Conservation (phyloP, 2,113 vertebrate species). For the Halcyon malimbica region DNA sequence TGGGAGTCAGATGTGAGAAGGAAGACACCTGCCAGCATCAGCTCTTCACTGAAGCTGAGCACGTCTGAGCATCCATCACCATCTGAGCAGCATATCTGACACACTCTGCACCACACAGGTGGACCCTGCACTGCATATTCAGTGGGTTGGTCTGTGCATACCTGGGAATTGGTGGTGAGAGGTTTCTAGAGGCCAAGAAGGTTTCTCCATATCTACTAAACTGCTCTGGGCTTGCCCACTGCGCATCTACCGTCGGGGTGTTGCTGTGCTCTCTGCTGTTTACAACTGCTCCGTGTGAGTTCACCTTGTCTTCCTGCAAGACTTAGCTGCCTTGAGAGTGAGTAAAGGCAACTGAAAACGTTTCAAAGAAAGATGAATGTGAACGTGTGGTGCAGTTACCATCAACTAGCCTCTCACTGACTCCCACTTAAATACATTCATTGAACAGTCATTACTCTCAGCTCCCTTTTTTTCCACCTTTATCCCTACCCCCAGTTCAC, state of each 20-base stretch:
- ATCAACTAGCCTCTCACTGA: background rate
- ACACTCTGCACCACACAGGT: rapidly evolving
- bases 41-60: background rate
- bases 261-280: background rate
- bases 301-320: background rate
- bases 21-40: background rate
- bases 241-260: too few species aligned
- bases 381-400: background rate
- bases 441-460: background rate
- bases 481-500: background rate
- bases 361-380: background rate
- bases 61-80: background rate
- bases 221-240: background rate
- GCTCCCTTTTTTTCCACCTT: background rate
- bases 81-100: background rate
- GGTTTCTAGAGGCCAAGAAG: background rate
- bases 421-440: slow-evolving; percentile 28
- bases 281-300: background rate
- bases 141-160: rapidly evolving
- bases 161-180: rapidly evolving
- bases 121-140: rapidly evolving
- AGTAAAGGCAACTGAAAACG: background rate
- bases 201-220: background rate
- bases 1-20: background rate
- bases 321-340: slow-evolving; percentile 52